These are phyloP conservation scores for Microtus oregoni DNA, from an alignment of 2,113 vertebrate genomes.

Conservation along the genomic window DNA sequence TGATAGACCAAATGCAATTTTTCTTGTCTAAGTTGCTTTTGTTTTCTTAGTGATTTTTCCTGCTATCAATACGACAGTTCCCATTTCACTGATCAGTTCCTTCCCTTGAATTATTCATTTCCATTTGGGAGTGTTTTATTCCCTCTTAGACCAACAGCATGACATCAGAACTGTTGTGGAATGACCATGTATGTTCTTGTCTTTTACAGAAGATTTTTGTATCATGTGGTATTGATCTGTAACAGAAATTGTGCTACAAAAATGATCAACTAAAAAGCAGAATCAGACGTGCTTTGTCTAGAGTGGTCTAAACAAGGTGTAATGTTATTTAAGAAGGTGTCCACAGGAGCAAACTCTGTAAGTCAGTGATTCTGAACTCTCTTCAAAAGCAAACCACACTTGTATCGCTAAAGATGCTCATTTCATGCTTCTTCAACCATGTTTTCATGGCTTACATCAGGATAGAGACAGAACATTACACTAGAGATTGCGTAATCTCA, in stretches of 20 bases:
- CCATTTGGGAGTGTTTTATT: background rate
- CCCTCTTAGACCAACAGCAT: background rate
- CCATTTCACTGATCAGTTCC: background rate
- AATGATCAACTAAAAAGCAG: background rate
- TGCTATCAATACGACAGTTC: background rate
- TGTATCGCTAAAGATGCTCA: fast-evolving
- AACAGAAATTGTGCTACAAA: background rate
- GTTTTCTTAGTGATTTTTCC: background rate
- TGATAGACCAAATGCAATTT: background rate
- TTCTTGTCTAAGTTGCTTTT: background rate
- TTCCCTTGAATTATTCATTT: background rate
- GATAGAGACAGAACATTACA: background rate
- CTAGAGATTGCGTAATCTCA: background rate
- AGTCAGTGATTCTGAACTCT: background rate
- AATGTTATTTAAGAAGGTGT: background rate
- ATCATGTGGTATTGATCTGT: background rate
- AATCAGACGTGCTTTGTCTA: background rate
- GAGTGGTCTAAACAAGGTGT: background rate
- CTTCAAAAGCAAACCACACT: background rate
- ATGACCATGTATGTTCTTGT: background rate
- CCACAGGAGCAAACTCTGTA: background rate
- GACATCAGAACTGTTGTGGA: background rate
- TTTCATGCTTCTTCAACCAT: background rate
- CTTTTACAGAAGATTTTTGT: background rate
- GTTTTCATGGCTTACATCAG: background rate